A percentile compares a stretch with the other conserved stretches of the same genome.
These are phyloP conservation scores for Hystrix cristata DNA, from an alignment of 2,113 vertebrate genomes.

Conservation along the genomic window DNA sequence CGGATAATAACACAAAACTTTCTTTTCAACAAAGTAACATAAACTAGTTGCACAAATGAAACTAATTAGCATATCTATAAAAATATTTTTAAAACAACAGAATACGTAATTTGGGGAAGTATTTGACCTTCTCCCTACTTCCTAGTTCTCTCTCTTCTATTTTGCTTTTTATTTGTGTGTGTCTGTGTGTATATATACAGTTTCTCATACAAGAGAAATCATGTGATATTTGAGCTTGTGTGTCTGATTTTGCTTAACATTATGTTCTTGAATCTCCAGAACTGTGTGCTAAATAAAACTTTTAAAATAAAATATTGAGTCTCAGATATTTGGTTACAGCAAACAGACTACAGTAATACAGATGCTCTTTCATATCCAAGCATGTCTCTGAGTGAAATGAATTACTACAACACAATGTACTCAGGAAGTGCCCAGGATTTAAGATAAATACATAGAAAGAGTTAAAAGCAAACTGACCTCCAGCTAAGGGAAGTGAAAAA, in stretches of 20 bases:
- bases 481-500: slow-evolving; percentile 1
- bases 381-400: slow-evolving; percentile 16
- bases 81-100: neutral
- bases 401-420: neutral
- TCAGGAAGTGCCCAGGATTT: slow-evolving; percentile 10
- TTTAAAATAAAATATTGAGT: neutral
- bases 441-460: slow-evolving; percentile 14
- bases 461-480: slow-evolving; percentile 30
- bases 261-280: neutral
- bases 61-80: neutral
- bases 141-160: neutral
- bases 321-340: neutral
- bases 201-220: neutral
- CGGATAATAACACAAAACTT: neutral
- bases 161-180: neutral
- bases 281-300: neutral
- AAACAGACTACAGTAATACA: neutral
- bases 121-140: neutral
- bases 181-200: neutral
- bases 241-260: neutral
- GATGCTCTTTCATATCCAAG: neutral
- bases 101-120: neutral
- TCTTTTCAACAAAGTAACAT: neutral
- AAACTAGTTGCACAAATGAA: neutral
- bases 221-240: neutral